Conservation (phyloP, 2,113 vertebrate genomes). For the Oryzias woworae region DNA sequence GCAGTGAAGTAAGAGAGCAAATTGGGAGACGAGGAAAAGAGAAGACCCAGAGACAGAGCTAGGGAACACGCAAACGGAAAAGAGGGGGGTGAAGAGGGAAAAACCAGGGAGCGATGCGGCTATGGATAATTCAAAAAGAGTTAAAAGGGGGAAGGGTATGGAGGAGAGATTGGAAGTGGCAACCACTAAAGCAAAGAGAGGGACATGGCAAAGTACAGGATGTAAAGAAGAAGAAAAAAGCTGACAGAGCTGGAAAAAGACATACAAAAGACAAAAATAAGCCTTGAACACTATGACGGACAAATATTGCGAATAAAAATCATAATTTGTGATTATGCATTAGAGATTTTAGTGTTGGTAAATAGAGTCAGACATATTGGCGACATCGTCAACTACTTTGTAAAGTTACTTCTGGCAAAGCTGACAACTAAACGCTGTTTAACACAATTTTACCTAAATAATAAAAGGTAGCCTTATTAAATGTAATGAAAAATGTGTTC, state of each 20-base stretch:
- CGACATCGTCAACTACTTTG: too few species aligned
- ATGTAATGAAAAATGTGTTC: too few species aligned
- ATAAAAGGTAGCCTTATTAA: too few species aligned
- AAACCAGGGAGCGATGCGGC: conserved; percentile 47
- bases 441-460: too few species aligned
- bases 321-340: neutral
- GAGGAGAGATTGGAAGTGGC: conserved; percentile 65
- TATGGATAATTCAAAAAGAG: conserved; percentile 78
- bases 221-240: conserved; percentile 47
- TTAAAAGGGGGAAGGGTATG: conserved; percentile 69
- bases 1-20: conserved; percentile 63
- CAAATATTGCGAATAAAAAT: conserved; percentile 11
- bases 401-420: too few species aligned
- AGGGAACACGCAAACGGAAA: conserved; percentile 46
- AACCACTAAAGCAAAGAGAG: conserved; percentile 64
- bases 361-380: too few species aligned
- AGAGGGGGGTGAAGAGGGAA: conserved; percentile 42
- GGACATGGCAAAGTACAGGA: conserved; percentile 43
- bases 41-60: conserved; percentile 32
- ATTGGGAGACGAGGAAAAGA: conserved; percentile 51
- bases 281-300: conserved; percentile 29
- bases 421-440: too few species aligned
- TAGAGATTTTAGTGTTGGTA: too few species aligned
- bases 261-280: conserved; percentile 34
- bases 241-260: conserved; percentile 26